Conservation (phyloP, 2,113 vertebrate genomes). For the Anguilla japonica region DNA sequence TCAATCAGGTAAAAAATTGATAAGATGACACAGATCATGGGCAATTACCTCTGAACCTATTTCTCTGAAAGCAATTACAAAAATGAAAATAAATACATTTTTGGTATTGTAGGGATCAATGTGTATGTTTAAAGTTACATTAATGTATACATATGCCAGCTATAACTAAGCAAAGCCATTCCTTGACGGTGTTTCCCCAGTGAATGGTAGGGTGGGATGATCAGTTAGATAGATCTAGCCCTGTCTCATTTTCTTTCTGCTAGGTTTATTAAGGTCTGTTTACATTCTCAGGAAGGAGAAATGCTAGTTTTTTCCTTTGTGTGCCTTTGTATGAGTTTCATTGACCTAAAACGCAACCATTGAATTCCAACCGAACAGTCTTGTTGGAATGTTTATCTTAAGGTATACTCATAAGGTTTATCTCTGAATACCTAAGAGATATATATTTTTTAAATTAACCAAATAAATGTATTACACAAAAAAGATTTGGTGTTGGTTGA, state of each 20-base stretch:
- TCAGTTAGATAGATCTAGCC: conserved; percentile 22
- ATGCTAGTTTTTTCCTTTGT: conserved; percentile 15
- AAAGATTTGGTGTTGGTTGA: not conserved
- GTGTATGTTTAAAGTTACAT: not conserved
- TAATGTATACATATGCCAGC: not conserved
- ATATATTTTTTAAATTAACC: not conserved
- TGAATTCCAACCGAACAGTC: not conserved
- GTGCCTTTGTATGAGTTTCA: not conserved
- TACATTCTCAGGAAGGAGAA: conserved; percentile 29
- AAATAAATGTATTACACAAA: not conserved
- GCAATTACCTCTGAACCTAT: not conserved
- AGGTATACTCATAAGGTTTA: not conserved
- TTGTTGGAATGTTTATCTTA: not conserved
- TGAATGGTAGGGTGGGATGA: conserved; percentile 8
- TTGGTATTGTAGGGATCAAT: not conserved
- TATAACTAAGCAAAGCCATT: not conserved
- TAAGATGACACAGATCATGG: not conserved
- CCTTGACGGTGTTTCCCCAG: not conserved
- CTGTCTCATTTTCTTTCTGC: conserved; percentile 25
- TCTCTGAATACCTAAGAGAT: not conserved
- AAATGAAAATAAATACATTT: not conserved
- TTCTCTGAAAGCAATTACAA: not conserved
- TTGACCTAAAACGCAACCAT: not conserved
- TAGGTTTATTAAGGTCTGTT: conserved; percentile 6
- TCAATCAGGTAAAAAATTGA: not conserved